Percentiles rank a stretch among this genome's conserved stretches.
These are phyloP conservation scores for Emys orbicularis DNA, from an alignment of 2,797 vertebrate species.

Conservation along the genomic window DNA sequence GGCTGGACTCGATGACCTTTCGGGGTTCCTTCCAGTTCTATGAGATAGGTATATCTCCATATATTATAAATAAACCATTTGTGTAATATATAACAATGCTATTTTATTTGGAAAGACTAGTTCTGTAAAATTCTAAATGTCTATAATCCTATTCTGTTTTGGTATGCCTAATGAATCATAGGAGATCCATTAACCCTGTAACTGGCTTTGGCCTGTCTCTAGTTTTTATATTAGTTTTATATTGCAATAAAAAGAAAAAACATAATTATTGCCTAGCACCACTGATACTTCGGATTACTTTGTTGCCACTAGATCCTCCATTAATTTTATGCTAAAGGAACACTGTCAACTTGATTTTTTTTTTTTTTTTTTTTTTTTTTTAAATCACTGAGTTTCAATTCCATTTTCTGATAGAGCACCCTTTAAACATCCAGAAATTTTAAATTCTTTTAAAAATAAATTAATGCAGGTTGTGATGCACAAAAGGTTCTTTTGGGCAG, in stretches of 20 bases:
- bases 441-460: slow-evolving; percentile 2
- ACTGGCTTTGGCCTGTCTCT: not conserved
- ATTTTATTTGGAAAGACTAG: not conserved
- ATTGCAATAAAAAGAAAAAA: not conserved
- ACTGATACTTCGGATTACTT: not conserved
- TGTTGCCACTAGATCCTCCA: not conserved
- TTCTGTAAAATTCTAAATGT: not conserved
- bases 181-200: not conserved
- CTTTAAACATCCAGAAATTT: not conserved
- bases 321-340: not conserved
- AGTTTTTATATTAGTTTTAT: not conserved
- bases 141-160: not conserved
- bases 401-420: not conserved
- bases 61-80: not conserved
- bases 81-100: not conserved
- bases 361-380: not conserved
- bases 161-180: accelerated
- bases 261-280: not conserved
- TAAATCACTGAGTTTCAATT: not conserved
- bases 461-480: not conserved
- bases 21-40: no score
- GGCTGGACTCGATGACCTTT: no score
- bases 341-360: not conserved
- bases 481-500: not conserved
- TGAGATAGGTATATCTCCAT: no score